A percentile compares a stretch with the other conserved stretches of the same genome.
Conservation (phyloP, 1,140 invertebrate genomes). For the Drosophila baimaii region DNA sequence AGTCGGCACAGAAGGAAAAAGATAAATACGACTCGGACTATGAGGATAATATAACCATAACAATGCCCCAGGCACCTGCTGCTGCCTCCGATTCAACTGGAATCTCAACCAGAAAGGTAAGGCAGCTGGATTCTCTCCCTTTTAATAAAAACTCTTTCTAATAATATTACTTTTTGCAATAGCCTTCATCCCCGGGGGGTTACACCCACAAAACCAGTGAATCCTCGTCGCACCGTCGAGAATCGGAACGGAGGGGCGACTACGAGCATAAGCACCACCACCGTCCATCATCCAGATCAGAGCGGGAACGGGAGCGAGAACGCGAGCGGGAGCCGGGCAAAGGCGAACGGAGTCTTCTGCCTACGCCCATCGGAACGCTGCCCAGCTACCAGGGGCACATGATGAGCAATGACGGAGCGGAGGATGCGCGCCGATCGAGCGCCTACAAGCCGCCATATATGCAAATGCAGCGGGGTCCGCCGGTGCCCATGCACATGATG, state of each 20-base stretch:
- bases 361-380: constrained; percentile 54
- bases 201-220: constrained; percentile 26
- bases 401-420: constrained; percentile 78
- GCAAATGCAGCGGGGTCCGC: constrained; percentile 61
- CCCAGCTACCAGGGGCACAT: constrained; percentile 62
- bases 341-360: constrained; percentile 51
- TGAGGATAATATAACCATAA: constrained; percentile 86
- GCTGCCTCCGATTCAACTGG: constrained; percentile 23
- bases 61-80: constrained; percentile 82
- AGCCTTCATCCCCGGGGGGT: constrained; percentile 34
- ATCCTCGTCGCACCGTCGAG: constrained; percentile 44
- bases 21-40: constrained; percentile 85
- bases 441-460: constrained; percentile 59
- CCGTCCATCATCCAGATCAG: constrained; percentile 10
- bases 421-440: constrained; percentile 53
- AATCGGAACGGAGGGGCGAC: constrained; percentile 7
- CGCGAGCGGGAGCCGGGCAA: not conserved
- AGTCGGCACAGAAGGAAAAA: constrained; percentile 54
- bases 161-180: not conserved
- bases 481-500: constrained; percentile 51
- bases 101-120: constrained; percentile 38
- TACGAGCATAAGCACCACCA: constrained; percentile 5
- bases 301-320: not conserved
- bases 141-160: not conserved
- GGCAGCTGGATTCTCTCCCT: not conserved